Evolutionary conservation across 2,113 vertebrate species (phyloP).

Genomic region (Gymnarchus niloticus): DNA sequence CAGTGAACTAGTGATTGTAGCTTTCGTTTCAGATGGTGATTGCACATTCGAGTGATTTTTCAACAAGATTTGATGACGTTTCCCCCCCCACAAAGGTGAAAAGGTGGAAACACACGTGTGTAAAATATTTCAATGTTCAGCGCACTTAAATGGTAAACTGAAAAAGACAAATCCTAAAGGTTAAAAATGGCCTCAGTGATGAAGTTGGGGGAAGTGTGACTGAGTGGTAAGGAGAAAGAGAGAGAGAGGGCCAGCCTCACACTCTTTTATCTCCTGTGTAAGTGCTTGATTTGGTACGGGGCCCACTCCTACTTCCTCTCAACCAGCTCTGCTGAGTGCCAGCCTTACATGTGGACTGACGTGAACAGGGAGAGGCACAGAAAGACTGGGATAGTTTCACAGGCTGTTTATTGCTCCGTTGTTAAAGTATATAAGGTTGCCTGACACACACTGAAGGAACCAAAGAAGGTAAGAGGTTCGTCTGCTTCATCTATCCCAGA

Average conservation of each 20-base stretch:
- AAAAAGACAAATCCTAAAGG: slow-evolving; percentile 19
- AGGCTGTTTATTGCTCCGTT: background rate
- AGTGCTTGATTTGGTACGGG: slow-evolving; percentile 24
- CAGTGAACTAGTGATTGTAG: background rate
- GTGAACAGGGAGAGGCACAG: slow-evolving; percentile 13
- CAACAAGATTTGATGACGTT: no score
- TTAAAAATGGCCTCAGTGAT: no score
- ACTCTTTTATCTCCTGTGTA: slow-evolving; percentile 14
- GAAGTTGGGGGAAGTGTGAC: background rate
- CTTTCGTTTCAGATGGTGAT: background rate
- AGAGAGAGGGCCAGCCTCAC: slow-evolving; percentile 15
- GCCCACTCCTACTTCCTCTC: slow-evolving; percentile 28
- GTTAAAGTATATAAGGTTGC: background rate
- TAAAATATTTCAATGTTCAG: no score
- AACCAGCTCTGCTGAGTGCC: slow-evolving; percentile 12
- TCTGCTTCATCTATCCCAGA: background rate
- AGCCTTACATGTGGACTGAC: slow-evolving; percentile 11
- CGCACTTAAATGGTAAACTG: slow-evolving; percentile 36
- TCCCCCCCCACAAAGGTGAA: no score
- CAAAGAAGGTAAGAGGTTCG: slow-evolving; percentile 1
- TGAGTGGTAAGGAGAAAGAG: background rate
- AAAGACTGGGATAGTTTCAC: slow-evolving; percentile 4
- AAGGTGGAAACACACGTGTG: no score
- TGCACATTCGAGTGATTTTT: no score
- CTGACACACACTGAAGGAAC: background rate